Evolutionary conservation across 2,888 invertebrate genomes (phyloP).

Genomic region (Timema podura): DNA sequence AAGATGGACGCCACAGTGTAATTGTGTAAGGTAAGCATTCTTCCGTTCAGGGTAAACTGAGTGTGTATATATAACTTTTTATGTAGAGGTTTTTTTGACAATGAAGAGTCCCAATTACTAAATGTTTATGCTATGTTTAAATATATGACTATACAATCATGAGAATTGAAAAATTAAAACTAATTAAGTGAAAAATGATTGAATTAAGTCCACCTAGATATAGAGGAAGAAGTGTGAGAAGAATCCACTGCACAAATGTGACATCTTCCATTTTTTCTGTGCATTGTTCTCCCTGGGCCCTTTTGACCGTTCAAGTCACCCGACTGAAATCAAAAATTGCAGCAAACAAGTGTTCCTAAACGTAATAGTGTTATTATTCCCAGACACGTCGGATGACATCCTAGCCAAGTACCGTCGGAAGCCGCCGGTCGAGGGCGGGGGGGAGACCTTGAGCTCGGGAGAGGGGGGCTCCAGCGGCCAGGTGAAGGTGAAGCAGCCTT

Average conservation of each 20-base stretch:
- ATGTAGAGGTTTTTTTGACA: too few relatives aligned
- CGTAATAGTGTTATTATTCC: constrained; percentile 34
- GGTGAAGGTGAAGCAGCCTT: constrained; percentile 40
- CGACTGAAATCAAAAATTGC: too few relatives aligned
- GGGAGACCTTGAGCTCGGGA: constrained; percentile 33
- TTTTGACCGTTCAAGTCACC: too few relatives aligned
- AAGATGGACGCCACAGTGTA: too few relatives aligned
- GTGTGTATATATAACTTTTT: too few relatives aligned
- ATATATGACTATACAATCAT: too few relatives aligned
- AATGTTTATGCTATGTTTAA: too few relatives aligned
- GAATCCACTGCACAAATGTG: neutral
- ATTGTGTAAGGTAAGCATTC: neutral
- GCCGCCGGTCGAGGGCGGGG: constrained; percentile 44
- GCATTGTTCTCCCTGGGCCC: neutral
- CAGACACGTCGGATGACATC: constrained; percentile 86
- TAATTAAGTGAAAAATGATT: neutral
- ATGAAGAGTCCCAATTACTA: too few relatives aligned
- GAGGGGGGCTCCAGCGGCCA: constrained; percentile 19
- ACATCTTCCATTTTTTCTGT: neutral
- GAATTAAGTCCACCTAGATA: neutral
- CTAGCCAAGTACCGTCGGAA: constrained; percentile 87
- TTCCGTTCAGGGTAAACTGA: too few relatives aligned
- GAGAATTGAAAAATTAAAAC: too few relatives aligned
- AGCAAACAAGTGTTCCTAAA: neutral
- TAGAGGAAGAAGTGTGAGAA: neutral